phyloP scores from a whole-genome alignment of 2,113 vertebrate species.

The Diphyllodes magnificus region DNA sequence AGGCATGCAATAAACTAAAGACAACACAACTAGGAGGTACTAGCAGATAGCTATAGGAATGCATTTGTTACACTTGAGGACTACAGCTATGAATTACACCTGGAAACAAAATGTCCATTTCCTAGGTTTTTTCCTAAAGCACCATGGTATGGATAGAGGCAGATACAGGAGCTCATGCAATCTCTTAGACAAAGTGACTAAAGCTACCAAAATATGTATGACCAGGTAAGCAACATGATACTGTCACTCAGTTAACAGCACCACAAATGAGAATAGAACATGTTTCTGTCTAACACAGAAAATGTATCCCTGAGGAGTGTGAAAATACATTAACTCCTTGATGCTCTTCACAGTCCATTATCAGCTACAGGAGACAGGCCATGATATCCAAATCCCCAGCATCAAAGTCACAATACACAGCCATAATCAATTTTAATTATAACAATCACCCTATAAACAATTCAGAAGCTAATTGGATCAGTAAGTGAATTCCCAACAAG shows the following conservation, averaged over 20 bases:
- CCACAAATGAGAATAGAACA: not conserved
- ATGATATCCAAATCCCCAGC: not conserved
- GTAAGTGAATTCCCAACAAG: not conserved
- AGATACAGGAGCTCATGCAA: not conserved
- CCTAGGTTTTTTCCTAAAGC: not conserved
- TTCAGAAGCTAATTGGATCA: not conserved
- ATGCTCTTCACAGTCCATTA: not conserved
- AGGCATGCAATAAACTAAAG: not conserved
- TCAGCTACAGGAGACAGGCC: not conserved
- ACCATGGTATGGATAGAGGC: not conserved
- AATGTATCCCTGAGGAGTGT: not conserved
- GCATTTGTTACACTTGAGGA: not conserved
- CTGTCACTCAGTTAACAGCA: not conserved
- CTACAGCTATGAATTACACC: not conserved
- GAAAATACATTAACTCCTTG: not conserved
- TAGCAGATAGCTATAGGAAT: not conserved
- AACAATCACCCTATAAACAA: not conserved
- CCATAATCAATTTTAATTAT: constrained; percentile 12
- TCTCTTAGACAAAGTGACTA: not conserved
- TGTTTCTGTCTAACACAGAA: not conserved
- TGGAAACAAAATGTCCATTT: not conserved
- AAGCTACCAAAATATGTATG: not conserved
- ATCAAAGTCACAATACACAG: not conserved
- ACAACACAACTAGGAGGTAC: not conserved
- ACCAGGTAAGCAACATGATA: not conserved